Percentiles rank a stretch among this genome's conserved stretches.
phyloP scores from a whole-genome alignment of 2,797 vertebrate species.

The Cynopterus sphinx region DNA sequence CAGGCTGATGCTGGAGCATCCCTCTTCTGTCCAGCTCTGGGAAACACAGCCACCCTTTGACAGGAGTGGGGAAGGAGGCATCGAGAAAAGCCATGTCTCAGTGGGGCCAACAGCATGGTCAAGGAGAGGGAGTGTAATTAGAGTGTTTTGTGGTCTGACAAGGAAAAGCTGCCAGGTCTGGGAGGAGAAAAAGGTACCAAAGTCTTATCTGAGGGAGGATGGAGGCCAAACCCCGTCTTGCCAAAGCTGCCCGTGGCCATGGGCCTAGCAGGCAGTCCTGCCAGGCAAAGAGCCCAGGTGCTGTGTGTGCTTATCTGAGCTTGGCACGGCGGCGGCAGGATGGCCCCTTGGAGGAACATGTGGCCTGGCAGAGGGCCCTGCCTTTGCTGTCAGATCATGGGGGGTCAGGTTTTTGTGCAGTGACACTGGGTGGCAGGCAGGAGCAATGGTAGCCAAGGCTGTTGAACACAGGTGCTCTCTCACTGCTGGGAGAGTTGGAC shows the following conservation, averaged over 20 bases:
- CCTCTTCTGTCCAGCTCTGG: background rate
- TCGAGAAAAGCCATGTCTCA: background rate
- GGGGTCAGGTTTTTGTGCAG: background rate
- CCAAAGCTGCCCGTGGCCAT: background rate
- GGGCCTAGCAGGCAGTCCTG: background rate
- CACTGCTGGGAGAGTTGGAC: background rate
- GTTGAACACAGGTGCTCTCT: background rate
- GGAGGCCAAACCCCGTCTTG: background rate
- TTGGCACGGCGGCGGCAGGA: background rate
- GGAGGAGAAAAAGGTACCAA: background rate
- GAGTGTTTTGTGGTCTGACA: background rate
- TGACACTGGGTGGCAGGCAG: background rate
- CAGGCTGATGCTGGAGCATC: background rate
- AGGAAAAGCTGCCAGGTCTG: background rate
- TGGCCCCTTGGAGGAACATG: background rate
- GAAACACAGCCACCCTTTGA: background rate
- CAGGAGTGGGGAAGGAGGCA: background rate
- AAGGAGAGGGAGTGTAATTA: background rate
- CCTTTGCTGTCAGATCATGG: background rate
- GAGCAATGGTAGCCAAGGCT: background rate
- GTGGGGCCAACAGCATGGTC: background rate
- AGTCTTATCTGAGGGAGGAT: background rate
- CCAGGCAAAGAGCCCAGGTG: background rate
- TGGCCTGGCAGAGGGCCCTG: background rate
- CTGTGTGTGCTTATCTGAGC: background rate